Evolutionary conservation across 2,113 vertebrate genomes (phyloP).

Genomic region (Brachyistius frenatus): DNA sequence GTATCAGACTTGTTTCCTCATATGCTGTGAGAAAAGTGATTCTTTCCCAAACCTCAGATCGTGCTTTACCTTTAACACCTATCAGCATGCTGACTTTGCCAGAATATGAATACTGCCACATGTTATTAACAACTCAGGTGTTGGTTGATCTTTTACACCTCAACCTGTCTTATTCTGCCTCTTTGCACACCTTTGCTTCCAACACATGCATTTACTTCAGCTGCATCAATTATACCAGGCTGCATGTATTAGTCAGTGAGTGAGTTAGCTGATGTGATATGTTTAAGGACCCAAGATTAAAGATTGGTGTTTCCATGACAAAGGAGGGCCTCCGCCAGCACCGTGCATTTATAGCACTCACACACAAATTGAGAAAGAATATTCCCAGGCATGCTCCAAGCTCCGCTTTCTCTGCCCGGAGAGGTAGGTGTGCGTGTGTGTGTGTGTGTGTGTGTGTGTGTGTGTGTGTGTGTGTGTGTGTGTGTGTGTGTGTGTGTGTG

Average conservation of each 20-base stretch:
- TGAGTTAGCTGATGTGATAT: slow-evolving; percentile 62
- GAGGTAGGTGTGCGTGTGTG: slow-evolving; percentile 43
- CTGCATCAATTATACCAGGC: slow-evolving; percentile 29
- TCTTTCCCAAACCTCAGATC: slow-evolving; percentile 25
- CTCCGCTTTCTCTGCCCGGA: slow-evolving; percentile 62
- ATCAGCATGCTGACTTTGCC: slow-evolving; percentile 10
- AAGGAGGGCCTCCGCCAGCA: slow-evolving; percentile 73
- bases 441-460: slow-evolving; percentile 27
- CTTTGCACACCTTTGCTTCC: slow-evolving; percentile 33
- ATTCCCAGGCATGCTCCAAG: slow-evolving; percentile 78
- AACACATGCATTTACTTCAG: slow-evolving; percentile 12
- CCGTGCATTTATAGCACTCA: slow-evolving; percentile 62
- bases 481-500: slow-evolving; percentile 27
- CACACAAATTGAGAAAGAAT: slow-evolving; percentile 77
- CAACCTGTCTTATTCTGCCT: slow-evolving; percentile 17
- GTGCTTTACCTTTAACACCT: slow-evolving; percentile 27
- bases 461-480: slow-evolving; percentile 39
- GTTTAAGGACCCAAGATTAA: slow-evolving; percentile 72
- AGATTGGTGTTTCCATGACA: slow-evolving; percentile 83
- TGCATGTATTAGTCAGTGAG: slow-evolving; percentile 48
- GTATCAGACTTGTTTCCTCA: not conserved
- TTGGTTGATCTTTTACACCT: slow-evolving; percentile 38
- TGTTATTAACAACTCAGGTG: slow-evolving; percentile 31
- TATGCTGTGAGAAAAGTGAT: not conserved
- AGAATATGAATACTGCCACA: slow-evolving; percentile 7